phyloP scores from a whole-genome alignment of 1,140 invertebrate genomes.

The Armadillidium nasatum region DNA sequence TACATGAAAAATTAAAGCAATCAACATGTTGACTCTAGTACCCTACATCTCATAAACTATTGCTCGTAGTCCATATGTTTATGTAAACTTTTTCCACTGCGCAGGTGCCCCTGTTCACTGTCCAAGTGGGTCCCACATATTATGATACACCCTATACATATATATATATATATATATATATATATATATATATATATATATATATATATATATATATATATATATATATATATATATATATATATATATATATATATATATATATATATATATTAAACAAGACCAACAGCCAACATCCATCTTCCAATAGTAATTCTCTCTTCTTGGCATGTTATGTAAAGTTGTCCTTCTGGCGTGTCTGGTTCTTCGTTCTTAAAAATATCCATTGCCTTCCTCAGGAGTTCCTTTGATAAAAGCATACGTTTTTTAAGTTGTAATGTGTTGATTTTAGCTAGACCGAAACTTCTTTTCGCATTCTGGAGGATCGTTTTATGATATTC shows the following conservation, averaged over 20 bases:
- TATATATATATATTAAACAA: conserved; percentile 23
- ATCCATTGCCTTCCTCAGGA: conserved; percentile 41
- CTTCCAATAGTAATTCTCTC: conserved; percentile 40
- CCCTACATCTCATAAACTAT: no score
- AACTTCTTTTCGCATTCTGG: conserved; percentile 36
- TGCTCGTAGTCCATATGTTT: no score
- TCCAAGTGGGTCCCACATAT: no score
- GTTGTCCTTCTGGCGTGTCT: conserved; percentile 40
- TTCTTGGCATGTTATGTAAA: conserved; percentile 36
- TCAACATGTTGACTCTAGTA: no score
- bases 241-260: conserved; percentile 15
- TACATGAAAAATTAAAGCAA: no score
- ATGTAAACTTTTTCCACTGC: no score
- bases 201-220: not conserved
- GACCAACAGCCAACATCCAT: conserved; percentile 42
- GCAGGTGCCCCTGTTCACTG: no score
- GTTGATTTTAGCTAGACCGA: conserved; percentile 29
- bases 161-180: no score
- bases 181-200: no score
- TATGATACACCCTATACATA: no score
- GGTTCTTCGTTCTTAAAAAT: conserved; percentile 37
- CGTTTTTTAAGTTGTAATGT: conserved; percentile 41
- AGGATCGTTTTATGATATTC: conserved; percentile 44
- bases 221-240: conserved; percentile 14
- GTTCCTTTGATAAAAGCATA: conserved; percentile 38